These are phyloP conservation scores for Eurytoma californica DNA, from an alignment of 2,888 invertebrate species.

Conservation along the genomic window DNA sequence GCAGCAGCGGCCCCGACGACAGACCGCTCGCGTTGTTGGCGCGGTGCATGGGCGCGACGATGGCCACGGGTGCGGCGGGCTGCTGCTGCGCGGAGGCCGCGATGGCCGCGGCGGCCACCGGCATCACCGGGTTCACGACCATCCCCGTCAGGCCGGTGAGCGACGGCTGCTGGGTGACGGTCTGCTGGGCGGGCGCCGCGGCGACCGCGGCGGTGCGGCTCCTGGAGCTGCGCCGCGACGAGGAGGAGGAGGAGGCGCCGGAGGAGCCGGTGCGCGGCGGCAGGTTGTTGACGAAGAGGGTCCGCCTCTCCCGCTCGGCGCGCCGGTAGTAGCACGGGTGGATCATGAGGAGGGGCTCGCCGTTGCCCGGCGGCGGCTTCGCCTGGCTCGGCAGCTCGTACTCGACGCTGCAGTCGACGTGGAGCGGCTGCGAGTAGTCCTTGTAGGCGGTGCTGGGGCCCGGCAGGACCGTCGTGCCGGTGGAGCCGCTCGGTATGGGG, in stretches of 20 bases:
- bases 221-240: slow-evolving; percentile 20
- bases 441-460: slow-evolving; percentile 73
- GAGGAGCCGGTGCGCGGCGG: slow-evolving; percentile 78
- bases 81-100: slow-evolving; percentile 54
- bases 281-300: slow-evolving; percentile 90
- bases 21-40: neutral
- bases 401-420: slow-evolving; percentile 94
- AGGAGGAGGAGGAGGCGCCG: slow-evolving; percentile 28
- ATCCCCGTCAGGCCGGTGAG: slow-evolving; percentile 32
- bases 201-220: neutral
- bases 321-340: slow-evolving; percentile 92
- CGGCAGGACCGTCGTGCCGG: slow-evolving; percentile 63
- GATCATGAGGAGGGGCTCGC: slow-evolving; percentile 90
- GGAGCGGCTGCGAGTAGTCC: slow-evolving; percentile 90
- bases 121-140: slow-evolving; percentile 49
- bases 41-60: slow-evolving; percentile 24
- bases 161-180: slow-evolving; percentile 1
- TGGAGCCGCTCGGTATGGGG: slow-evolving; percentile 64
- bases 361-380: slow-evolving; percentile 89
- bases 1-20: neutral
- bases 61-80: slow-evolving; percentile 37
- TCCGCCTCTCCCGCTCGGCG: slow-evolving; percentile 88
- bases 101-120: slow-evolving; percentile 51
- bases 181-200: neutral
- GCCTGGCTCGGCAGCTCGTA: slow-evolving; percentile 93